A percentile compares a stretch with the other conserved stretches of the same genome.
These are phyloP conservation scores for Arbacia lixula DNA, from an alignment of 53 echinoderm and acorn worm genomes.

Conservation along the genomic window DNA sequence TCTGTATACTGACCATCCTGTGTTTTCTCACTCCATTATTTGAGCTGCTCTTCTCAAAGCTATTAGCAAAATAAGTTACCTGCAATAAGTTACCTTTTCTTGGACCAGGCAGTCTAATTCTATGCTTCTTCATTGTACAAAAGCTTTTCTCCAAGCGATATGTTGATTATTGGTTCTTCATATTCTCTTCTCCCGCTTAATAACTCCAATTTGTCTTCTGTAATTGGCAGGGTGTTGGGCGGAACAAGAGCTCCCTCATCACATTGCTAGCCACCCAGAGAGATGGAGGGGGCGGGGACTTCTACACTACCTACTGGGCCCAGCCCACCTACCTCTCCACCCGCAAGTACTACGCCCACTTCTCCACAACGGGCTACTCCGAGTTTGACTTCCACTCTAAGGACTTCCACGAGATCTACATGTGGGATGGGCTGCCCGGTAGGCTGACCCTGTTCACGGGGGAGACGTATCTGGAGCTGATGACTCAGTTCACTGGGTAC, in stretches of 20 bases:
- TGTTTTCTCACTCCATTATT: too few relatives aligned
- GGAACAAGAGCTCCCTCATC: constrained; percentile 74
- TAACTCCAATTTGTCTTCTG: background rate
- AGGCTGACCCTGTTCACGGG: constrained; percentile 63
- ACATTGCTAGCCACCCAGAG: constrained; percentile 73
- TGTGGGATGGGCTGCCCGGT: constrained; percentile 66
- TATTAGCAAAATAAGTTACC: too few relatives aligned
- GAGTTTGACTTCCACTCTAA: constrained; percentile 81
- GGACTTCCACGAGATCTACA: constrained; percentile 81
- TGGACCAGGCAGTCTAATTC: too few relatives aligned
- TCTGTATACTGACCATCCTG: too few relatives aligned
- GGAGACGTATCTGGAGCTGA: constrained; percentile 61
- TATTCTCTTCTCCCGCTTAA: too few relatives aligned
- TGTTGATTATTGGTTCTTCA: too few relatives aligned
- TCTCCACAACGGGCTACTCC: constrained; percentile 71
- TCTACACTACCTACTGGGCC: constrained; percentile 96
- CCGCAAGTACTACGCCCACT: constrained; percentile 81
- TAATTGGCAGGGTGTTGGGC: constrained; percentile 84
- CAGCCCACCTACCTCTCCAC: constrained; percentile 96
- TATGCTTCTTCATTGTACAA: too few relatives aligned
- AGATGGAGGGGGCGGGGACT: constrained; percentile 88
- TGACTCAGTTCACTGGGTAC: constrained; percentile 63
- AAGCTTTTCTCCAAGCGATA: too few relatives aligned
- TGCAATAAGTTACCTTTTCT: too few relatives aligned
- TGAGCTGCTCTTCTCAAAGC: too few relatives aligned